A percentile compares a stretch with the other conserved stretches of the same genome.
Evolutionary conservation across 2,113 vertebrate species (phyloP).

Genomic region (Poecile atricapillus): DNA sequence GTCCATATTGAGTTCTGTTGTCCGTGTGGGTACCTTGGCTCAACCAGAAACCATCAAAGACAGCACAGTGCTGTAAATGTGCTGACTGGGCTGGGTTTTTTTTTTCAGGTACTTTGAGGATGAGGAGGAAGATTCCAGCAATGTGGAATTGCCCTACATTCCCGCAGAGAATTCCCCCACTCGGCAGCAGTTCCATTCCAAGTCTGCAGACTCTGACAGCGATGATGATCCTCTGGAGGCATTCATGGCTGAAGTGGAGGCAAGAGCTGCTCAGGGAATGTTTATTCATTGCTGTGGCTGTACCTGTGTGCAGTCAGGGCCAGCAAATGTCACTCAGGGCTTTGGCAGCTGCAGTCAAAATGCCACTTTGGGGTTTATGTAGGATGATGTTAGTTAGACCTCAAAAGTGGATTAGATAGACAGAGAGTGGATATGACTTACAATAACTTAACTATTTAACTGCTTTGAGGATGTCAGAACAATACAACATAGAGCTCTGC

Average conservation of each 20-base stretch:
- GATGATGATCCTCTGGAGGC: conserved; percentile 97
- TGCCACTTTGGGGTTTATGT: background rate
- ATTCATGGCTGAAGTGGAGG: conserved; percentile 99
- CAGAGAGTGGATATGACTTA: background rate
- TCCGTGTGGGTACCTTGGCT: background rate
- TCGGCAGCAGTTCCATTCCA: conserved; percentile 88
- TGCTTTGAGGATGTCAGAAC: background rate
- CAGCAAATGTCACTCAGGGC: background rate
- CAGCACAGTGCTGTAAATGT: background rate
- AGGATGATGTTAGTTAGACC: background rate
- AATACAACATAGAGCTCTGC: background rate
- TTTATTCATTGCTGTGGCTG: background rate
- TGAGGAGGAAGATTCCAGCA: conserved; percentile 93
- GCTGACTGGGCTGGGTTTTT: background rate
- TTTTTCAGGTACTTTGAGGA: conserved; percentile 93
- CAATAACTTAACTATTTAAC: background rate
- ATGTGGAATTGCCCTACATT: conserved; percentile 92
- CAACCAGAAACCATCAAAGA: background rate
- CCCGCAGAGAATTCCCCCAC: conserved; percentile 98
- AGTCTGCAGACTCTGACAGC: conserved; percentile 87
- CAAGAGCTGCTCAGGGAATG: conserved; percentile 36
- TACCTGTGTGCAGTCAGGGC: background rate
- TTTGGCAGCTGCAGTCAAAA: background rate
- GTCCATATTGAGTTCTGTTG: background rate
- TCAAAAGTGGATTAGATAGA: background rate